Percentiles rank a stretch among this genome's conserved stretches.
Conservation (phyloP, 2,113 vertebrate species). For the Micronisus gabar region DNA sequence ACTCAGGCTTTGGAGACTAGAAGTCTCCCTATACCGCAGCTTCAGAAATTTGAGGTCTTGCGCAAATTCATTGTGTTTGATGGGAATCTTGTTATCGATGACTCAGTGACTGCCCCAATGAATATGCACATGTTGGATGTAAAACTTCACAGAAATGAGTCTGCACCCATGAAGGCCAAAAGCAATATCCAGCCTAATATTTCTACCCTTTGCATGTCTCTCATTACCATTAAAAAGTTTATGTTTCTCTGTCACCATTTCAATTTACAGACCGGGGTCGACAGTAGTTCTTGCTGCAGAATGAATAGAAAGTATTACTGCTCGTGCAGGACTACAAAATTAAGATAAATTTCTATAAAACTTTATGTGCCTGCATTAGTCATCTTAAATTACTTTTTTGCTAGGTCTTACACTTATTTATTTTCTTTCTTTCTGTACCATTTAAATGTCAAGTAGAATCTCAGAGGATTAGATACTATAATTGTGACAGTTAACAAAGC, state of each 20-base stretch:
- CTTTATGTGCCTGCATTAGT: neutral
- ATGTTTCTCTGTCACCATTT: neutral
- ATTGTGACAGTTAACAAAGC: neutral
- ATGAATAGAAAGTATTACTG: neutral
- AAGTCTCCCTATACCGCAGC: neutral
- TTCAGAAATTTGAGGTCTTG: neutral
- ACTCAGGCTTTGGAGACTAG: neutral
- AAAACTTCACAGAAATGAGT: neutral
- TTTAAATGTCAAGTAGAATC: conserved; percentile 13
- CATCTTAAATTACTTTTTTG: neutral
- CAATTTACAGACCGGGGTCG: neutral
- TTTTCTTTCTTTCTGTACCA: neutral
- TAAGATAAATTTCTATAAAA: neutral
- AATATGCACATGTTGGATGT: neutral
- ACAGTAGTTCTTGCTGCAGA: neutral
- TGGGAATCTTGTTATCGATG: neutral
- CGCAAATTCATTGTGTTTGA: neutral
- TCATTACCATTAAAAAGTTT: neutral
- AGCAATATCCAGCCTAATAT: neutral
- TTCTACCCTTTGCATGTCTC: neutral
- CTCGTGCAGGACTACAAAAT: neutral
- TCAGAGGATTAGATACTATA: neutral
- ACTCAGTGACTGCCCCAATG: neutral
- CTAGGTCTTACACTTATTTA: neutral
- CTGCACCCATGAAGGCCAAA: neutral